A percentile compares a stretch with the other conserved stretches of the same genome.
Evolutionary conservation across 2,888 invertebrate species (phyloP).

Genomic region (Apamea monoglypha): DNA sequence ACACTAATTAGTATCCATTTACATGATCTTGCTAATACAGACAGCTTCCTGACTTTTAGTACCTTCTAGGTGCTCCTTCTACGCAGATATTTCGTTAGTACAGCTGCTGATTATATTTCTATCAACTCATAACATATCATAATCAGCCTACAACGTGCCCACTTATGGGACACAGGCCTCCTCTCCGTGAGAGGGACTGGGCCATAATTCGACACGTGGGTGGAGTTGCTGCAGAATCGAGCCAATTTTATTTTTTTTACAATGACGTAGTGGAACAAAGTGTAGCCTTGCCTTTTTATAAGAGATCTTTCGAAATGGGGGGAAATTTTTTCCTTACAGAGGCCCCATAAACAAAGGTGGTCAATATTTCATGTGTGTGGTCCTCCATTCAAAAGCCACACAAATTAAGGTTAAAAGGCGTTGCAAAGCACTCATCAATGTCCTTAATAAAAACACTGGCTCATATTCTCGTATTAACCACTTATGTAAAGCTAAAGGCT

Average conservation of each 20-base stretch:
- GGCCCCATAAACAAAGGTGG: background rate
- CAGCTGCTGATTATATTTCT: no score
- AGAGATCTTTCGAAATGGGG: background rate
- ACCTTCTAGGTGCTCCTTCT: background rate
- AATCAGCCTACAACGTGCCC: no score
- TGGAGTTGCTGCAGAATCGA: background rate
- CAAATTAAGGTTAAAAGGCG: conserved; percentile 8
- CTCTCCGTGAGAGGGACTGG: background rate
- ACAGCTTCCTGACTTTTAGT: background rate
- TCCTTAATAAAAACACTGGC: conserved; percentile 11
- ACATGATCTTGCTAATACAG: conserved; percentile 14
- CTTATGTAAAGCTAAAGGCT: conserved; percentile 50
- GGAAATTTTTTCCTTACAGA: background rate
- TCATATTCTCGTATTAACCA: conserved; percentile 5
- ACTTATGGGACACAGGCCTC: background rate
- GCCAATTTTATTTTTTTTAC: background rate
- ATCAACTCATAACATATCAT: no score
- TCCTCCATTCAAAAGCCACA: background rate
- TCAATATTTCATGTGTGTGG: background rate
- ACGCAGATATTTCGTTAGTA: background rate
- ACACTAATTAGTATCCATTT: conserved; percentile 35
- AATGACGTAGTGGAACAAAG: background rate
- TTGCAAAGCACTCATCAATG: conserved; percentile 5
- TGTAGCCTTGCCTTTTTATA: background rate
- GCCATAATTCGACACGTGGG: background rate